These are phyloP conservation scores for Sinocyclocheilus maitianheensis DNA, from an alignment of 2,113 vertebrate species.

Conservation along the genomic window DNA sequence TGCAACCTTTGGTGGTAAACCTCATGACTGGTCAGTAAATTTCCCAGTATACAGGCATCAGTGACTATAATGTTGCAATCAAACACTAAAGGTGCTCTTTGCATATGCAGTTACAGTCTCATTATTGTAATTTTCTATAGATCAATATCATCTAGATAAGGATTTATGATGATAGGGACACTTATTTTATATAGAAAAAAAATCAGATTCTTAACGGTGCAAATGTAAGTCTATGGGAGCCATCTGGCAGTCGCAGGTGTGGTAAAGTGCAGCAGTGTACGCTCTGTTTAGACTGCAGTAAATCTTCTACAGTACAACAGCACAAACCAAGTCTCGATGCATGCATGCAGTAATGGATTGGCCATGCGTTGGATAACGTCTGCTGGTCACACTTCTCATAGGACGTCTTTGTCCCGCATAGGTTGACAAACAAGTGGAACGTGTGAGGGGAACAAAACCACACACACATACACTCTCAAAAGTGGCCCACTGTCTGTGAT, in stretches of 20 bases:
- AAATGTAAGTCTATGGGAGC: slow-evolving; percentile 7
- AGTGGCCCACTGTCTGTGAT: slow-evolving; percentile 22
- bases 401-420: slow-evolving; percentile 22
- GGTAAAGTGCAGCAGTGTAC: slow-evolving; percentile 44
- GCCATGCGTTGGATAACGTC: slow-evolving; percentile 34
- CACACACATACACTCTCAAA: slow-evolving; percentile 32
- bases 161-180: no score
- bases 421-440: slow-evolving; percentile 18
- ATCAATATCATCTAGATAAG: no score
- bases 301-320: slow-evolving; percentile 47
- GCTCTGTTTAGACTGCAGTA: slow-evolving; percentile 41
- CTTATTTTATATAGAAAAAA: no score
- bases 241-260: slow-evolving; percentile 54
- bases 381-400: slow-evolving; percentile 12
- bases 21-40: no score
- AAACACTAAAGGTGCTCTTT: no score
- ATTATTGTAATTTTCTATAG: no score
- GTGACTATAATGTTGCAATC: no score
- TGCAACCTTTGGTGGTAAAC: no score
- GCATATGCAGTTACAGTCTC: no score
- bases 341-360: slow-evolving; percentile 53
- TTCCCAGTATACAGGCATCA: no score
- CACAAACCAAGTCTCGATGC: background rate
- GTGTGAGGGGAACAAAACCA: background rate
- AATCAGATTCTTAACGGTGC: background rate